Evolutionary conservation across 2,888 invertebrate genomes (phyloP).

Genomic region (Agrilus cyanescens): DNA sequence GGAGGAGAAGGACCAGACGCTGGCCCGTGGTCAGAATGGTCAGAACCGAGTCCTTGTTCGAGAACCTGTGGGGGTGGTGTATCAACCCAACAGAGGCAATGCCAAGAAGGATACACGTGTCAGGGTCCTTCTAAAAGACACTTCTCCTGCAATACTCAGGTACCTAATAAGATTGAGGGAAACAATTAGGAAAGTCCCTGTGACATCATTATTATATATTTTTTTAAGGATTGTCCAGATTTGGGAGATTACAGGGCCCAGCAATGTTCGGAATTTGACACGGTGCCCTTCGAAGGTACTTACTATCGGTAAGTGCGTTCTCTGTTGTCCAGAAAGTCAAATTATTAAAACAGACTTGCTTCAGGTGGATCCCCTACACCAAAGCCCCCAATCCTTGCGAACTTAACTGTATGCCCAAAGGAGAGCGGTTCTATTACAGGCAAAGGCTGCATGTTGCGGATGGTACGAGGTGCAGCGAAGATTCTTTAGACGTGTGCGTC

Average conservation of each 20-base stretch:
- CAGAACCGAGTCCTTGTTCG: constrained; percentile 72
- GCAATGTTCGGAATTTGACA: constrained; percentile 82
- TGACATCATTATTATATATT: constrained; percentile 6
- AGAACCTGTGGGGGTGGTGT: constrained; percentile 90
- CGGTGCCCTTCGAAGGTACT: constrained; percentile 66
- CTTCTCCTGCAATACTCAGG: constrained; percentile 85
- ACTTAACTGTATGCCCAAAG: constrained; percentile 88
- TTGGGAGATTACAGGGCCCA: constrained; percentile 72
- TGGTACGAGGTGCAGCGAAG: constrained; percentile 72
- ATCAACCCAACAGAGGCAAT: constrained; percentile 70
- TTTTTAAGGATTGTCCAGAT: constrained; percentile 66
- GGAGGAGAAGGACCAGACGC: constrained; percentile 48
- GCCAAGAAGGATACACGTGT: constrained; percentile 55
- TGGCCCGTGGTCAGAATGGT: constrained; percentile 77
- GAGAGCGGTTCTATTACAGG: constrained; percentile 83
- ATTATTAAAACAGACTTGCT: constrained; percentile 13
- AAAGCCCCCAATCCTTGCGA: constrained; percentile 86
- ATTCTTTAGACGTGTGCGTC: constrained; percentile 85
- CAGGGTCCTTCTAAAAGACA: constrained; percentile 70
- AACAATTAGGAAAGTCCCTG: neutral
- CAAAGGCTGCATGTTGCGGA: constrained; percentile 72
- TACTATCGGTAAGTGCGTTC: constrained; percentile 58
- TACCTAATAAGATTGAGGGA: constrained; percentile 26
- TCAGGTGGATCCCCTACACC: constrained; percentile 78
- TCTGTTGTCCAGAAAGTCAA: neutral